Conservation (phyloP, 2,888 invertebrate species). For the Scaeva pyrastri region DNA sequence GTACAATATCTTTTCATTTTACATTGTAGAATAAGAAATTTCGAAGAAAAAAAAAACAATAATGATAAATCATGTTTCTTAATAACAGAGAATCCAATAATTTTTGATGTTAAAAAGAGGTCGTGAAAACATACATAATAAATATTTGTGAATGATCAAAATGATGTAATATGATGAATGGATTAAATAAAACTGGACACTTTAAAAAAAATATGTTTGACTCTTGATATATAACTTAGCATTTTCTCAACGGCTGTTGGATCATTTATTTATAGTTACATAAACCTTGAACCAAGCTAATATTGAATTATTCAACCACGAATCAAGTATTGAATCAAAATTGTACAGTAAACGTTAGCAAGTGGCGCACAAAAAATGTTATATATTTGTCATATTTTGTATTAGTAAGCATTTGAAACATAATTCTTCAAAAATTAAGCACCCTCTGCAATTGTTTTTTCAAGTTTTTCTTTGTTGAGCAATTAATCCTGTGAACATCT, state of each 20-base stretch:
- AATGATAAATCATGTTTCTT: slow-evolving; percentile 61
- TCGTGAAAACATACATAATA: slow-evolving; percentile 30
- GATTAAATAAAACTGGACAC: slow-evolving; percentile 70
- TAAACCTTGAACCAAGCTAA: no score
- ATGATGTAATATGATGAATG: slow-evolving; percentile 63
- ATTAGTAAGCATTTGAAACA: no score
- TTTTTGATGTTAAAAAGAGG: slow-evolving; percentile 40
- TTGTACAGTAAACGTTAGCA: no score
- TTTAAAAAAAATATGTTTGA: slow-evolving; percentile 32
- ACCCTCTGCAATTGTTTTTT: background rate
- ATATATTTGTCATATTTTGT: no score
- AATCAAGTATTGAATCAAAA: no score
- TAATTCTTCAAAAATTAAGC: no score
- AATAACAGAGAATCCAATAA: slow-evolving; percentile 36
- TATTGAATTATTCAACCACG: no score
- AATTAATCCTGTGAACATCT: slow-evolving; percentile 24
- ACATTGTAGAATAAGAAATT: slow-evolving; percentile 63
- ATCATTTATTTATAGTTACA: no score
- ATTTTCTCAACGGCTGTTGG: no score
- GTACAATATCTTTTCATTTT: slow-evolving; percentile 68
- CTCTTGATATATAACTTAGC: no score
- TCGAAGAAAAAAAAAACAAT: slow-evolving; percentile 24
- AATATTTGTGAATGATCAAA: slow-evolving; percentile 55
- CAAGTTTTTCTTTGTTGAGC: background rate
- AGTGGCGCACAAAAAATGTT: no score